Conservation (phyloP, 2,113 vertebrate genomes). For the Sturnira hondurensis region DNA sequence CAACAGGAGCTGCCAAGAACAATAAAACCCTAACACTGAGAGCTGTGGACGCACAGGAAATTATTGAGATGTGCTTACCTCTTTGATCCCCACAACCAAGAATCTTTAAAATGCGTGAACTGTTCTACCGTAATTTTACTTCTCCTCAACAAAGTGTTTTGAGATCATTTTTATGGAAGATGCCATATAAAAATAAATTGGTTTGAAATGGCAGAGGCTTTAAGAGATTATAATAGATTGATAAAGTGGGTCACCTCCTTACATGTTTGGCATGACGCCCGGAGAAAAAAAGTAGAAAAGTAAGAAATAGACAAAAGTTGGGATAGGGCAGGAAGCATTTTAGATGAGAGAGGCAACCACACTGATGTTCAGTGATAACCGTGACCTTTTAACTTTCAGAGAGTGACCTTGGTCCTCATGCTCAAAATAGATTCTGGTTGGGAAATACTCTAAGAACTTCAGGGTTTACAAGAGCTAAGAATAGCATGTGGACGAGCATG, state of each 20-base stretch:
- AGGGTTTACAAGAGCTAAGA: not conserved
- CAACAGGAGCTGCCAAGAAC: conserved; percentile 35
- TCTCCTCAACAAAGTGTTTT: conserved; percentile 46
- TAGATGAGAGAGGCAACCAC: not conserved
- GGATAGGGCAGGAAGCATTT: not conserved
- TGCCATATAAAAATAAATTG: conserved; percentile 63
- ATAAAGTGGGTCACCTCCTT: conserved; percentile 58
- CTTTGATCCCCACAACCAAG: conserved; percentile 31
- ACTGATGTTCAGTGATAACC: not conserved
- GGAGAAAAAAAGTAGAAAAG: conserved; percentile 32
- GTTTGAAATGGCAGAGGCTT: conserved; percentile 59
- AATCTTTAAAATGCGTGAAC: conserved; percentile 32
- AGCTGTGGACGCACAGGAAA: conserved; percentile 43
- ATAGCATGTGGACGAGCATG: too few species aligned
- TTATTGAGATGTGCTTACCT: conserved; percentile 34
- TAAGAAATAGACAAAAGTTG: conserved; percentile 17
- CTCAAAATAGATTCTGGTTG: not conserved
- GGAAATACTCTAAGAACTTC: not conserved
- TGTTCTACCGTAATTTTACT: conserved; percentile 41
- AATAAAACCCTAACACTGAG: conserved; percentile 11
- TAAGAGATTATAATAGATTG: conserved; percentile 57
- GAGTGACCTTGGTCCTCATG: not conserved
- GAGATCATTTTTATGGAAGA: conserved; percentile 59
- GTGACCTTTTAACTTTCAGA: not conserved
- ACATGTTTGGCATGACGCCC: conserved; percentile 44